Base-by-base conservation (phyloP, 2,888 invertebrate species). In the Ceratothoa steindachneri region DNA sequence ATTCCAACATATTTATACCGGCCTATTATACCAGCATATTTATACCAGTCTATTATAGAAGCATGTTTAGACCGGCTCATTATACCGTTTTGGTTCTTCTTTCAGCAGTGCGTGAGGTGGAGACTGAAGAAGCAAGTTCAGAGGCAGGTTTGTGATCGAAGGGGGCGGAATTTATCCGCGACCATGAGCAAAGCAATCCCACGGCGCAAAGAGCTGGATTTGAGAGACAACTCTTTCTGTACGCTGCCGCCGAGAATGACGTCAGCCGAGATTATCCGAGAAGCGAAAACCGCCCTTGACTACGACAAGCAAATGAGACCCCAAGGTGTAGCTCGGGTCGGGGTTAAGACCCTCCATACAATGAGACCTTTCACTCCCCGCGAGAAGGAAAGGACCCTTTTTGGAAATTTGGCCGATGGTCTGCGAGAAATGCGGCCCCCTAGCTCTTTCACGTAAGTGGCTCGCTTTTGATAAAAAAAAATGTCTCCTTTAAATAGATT, bases 361-460 rank as follows among this genome's bases (percentile, higher is more conserved):
- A 89, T 91, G 73, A 87, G 94, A n/a, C 93, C 93, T 5, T 93
- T 90, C 83, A 94, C 94, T 12, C 93, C 93, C 7, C 87, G 91
- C 53, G 93, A 93, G 80, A 89, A 91, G 53, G 90, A 91, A 80
- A 87, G 93, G 31, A 89, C 90, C 19, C 86, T 93, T 7, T 93
- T 92, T 85, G 90, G 91, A 82, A 55, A 84, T 85, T 7, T 87
- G 87, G 69, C 85, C 0, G 60, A 60, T 12, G 60, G 60, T 12
- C 28, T 65, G 15, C 19, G 66, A 22, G 77, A 73, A 22, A 72
- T 70, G 30, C 30, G 92, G 69, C 92, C 92, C 15, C 90, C 92
- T 1, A 92, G 91, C 83, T 88, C 91, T 22, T 90, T 91, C 83
- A 91, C 90, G 91, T 91, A 86, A 85, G 82, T 75, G 0, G 9